Evolutionary conservation across 2,797 vertebrate genomes (phyloP).

Genomic region (Chlorospingus semifuscus): DNA sequence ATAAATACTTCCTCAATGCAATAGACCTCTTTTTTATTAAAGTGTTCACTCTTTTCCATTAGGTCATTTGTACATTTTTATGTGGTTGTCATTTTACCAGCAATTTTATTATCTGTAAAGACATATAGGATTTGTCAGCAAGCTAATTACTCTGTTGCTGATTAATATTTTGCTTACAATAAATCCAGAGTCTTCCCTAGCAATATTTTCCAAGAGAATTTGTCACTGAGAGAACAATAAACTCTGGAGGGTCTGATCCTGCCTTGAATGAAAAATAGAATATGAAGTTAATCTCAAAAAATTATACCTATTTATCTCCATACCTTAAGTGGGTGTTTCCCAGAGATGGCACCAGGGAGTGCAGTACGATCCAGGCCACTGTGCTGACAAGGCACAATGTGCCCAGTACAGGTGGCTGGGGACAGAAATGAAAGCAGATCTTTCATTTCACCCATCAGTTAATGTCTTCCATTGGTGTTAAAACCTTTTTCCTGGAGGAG

Average conservation of each 20-base stretch:
- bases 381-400: neutral
- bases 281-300: neutral
- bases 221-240: neutral
- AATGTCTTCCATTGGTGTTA: neutral
- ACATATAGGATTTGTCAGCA: neutral
- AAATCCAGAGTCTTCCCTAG: neutral
- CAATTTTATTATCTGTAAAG: neutral
- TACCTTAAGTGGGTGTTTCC: neutral
- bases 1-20: neutral
- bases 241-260: neutral
- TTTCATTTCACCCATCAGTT: neutral
- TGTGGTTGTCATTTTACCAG: neutral
- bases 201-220: neutral
- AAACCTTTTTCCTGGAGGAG: neutral
- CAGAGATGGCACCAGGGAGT: neutral
- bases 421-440: neutral
- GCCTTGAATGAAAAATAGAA: neutral
- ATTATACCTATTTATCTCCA: neutral
- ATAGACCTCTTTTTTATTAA: neutral
- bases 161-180: neutral
- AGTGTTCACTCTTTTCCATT: neutral
- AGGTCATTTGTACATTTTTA: neutral
- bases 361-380: neutral
- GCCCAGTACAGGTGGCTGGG: neutral
- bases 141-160: neutral